Evolutionary conservation across 2,888 invertebrate genomes (phyloP).

Genomic region (Heteropelma amictum): DNA sequence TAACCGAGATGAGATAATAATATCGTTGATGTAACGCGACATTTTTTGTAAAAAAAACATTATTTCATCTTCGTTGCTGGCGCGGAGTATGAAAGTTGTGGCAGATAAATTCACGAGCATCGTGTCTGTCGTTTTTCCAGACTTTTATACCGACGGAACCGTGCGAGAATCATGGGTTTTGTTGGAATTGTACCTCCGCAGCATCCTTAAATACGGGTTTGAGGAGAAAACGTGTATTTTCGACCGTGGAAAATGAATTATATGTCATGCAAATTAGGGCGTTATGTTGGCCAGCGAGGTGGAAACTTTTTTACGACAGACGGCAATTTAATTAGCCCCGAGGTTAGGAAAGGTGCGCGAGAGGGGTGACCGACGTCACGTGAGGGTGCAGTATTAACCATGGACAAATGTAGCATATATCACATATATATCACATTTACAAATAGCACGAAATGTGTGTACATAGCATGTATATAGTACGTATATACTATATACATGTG

Average conservation of each 20-base stretch:
- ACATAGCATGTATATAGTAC: not conserved
- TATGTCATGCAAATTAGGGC: not conserved
- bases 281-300: not conserved
- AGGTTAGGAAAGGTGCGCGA: conserved; percentile 18
- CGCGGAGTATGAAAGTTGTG: too few relatives aligned
- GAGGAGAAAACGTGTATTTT: not conserved
- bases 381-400: not conserved
- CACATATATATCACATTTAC: not conserved
- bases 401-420: too few relatives aligned
- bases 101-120: too few relatives aligned
- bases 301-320: conserved; percentile 19
- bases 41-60: too few relatives aligned
- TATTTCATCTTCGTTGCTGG: too few relatives aligned
- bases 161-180: too few relatives aligned
- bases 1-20: not conserved
- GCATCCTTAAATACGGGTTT: too few relatives aligned
- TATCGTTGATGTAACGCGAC: too few relatives aligned
- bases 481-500: not conserved
- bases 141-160: too few relatives aligned
- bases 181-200: too few relatives aligned
- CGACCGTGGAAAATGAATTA: not conserved
- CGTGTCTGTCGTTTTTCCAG: too few relatives aligned
- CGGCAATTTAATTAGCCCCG: conserved; percentile 40
- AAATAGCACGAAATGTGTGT: not conserved
- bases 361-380: conserved; percentile 5